phyloP scores from a whole-genome alignment of 1,140 invertebrate genomes.

The Drosophila mojavensis region DNA sequence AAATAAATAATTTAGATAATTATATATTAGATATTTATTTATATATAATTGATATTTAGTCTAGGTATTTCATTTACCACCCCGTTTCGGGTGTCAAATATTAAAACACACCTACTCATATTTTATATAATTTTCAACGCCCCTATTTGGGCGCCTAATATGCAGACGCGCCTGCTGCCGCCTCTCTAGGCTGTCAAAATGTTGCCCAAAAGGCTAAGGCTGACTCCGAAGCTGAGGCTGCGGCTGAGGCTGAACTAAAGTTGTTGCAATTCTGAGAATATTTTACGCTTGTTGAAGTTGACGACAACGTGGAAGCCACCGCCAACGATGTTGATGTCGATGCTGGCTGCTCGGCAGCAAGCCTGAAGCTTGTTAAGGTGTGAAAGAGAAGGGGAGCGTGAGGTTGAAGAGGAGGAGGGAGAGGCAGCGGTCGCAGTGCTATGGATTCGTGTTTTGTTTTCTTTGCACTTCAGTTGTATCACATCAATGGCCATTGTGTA shows the following conservation, averaged over 20 bases:
- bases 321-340: conserved; percentile 47
- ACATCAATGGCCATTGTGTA: conserved; percentile 83
- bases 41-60: too few species aligned
- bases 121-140: conserved; percentile 1
- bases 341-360: conserved; percentile 7
- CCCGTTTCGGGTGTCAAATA: too few species aligned
- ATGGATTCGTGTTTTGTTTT: conserved; percentile 80
- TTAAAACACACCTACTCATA: too few species aligned
- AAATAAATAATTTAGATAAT: too few species aligned
- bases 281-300: conserved; percentile 80
- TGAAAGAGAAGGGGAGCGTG: neutral
- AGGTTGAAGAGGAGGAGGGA: neutral
- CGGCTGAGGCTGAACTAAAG: conserved; percentile 59
- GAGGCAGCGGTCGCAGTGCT: conserved; percentile 25
- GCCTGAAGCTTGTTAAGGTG: conserved; percentile 28
- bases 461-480: conserved; percentile 82
- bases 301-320: conserved; percentile 73
- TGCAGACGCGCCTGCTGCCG: neutral
- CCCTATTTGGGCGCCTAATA: conserved; percentile 38
- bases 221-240: conserved; percentile 40
- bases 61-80: too few species aligned
- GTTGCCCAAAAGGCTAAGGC: conserved; percentile 65
- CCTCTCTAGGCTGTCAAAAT: conserved; percentile 41
- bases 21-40: too few species aligned
- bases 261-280: conserved; percentile 80